These are phyloP conservation scores for Hydrophis major DNA, from an alignment of 2,797 vertebrate species.

Conservation along the genomic window DNA sequence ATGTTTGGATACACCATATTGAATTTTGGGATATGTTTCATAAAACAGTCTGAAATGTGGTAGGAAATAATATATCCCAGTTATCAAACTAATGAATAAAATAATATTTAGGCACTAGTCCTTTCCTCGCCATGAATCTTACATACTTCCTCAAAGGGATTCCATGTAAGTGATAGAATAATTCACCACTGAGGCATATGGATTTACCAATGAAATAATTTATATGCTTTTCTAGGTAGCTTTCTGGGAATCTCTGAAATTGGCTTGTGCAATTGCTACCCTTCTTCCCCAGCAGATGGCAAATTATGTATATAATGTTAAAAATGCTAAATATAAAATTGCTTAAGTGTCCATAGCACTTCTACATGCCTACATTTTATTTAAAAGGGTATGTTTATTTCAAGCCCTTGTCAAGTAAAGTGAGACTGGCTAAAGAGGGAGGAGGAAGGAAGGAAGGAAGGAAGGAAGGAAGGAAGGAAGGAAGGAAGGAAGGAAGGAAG, in stretches of 20 bases:
- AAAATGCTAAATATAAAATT: neutral
- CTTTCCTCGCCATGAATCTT: slow-evolving; percentile 35
- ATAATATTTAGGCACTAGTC: slow-evolving; percentile 42
- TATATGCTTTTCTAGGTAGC: neutral
- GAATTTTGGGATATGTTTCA: slow-evolving; percentile 62
- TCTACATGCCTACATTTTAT: neutral
- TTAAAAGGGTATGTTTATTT: neutral
- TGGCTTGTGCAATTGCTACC: neutral
- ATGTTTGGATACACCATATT: slow-evolving; percentile 65
- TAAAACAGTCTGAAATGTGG: slow-evolving; percentile 65
- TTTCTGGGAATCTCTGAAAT: neutral
- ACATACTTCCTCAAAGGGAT: slow-evolving; percentile 23
- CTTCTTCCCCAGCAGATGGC: neutral
- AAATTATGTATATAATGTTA: neutral
- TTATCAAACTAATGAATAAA: slow-evolving; percentile 61
- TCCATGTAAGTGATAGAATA: neutral
- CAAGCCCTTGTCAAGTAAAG: neutral
- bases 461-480: neutral
- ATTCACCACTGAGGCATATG: neutral
- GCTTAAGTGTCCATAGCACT: neutral
- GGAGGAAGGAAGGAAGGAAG: neutral
- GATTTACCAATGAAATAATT: neutral
- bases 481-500: neutral
- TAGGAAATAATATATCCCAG: slow-evolving; percentile 65
- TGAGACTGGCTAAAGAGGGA: neutral